phyloP scores from a whole-genome alignment of 2,113 vertebrate genomes.

The Monopterus albus region DNA sequence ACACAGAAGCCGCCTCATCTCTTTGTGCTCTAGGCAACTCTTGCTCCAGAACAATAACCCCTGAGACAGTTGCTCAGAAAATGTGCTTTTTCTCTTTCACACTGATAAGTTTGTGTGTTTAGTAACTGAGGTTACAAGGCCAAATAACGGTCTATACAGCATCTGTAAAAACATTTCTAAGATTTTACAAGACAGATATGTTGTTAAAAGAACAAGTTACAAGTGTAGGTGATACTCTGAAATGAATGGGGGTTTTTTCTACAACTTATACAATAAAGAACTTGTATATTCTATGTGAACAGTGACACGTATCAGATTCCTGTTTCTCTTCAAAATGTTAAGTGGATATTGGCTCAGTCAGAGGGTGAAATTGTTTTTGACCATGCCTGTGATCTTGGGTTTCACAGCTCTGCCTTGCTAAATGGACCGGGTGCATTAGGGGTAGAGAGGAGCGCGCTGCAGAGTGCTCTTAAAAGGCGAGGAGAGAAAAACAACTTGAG shows the following conservation, averaged over 20 bases:
- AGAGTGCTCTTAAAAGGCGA: slow-evolving; percentile 77
- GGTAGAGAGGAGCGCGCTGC: slow-evolving; percentile 53
- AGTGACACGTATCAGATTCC: slow-evolving; percentile 21
- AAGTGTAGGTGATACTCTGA: not conserved
- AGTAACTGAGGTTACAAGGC: not conserved
- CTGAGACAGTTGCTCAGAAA: slow-evolving; percentile 11
- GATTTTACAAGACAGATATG: not conserved
- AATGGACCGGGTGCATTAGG: slow-evolving; percentile 76
- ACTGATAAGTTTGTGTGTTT: not conserved
- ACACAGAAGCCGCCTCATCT: slow-evolving; percentile 57
- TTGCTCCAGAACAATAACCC: slow-evolving; percentile 46
- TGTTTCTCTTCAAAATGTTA: slow-evolving; percentile 50
- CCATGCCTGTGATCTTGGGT: slow-evolving; percentile 73
- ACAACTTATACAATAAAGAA: slow-evolving; percentile 4
- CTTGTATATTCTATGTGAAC: not conserved
- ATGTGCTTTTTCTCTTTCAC: slow-evolving; percentile 1
- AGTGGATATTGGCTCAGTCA: slow-evolving; percentile 68
- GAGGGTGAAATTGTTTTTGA: slow-evolving; percentile 74
- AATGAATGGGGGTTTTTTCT: not conserved
- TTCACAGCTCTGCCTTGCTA: slow-evolving; percentile 71
- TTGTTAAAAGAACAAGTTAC: not conserved
- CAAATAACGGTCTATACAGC: not conserved
- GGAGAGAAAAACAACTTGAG: slow-evolving; percentile 52
- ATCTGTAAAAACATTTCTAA: not conserved
- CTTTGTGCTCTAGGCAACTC: slow-evolving; percentile 33